A percentile compares a stretch with the other conserved stretches of the same genome.
Evolutionary conservation across 2,888 invertebrate species (phyloP).

Genomic region (Apamea monoglypha): DNA sequence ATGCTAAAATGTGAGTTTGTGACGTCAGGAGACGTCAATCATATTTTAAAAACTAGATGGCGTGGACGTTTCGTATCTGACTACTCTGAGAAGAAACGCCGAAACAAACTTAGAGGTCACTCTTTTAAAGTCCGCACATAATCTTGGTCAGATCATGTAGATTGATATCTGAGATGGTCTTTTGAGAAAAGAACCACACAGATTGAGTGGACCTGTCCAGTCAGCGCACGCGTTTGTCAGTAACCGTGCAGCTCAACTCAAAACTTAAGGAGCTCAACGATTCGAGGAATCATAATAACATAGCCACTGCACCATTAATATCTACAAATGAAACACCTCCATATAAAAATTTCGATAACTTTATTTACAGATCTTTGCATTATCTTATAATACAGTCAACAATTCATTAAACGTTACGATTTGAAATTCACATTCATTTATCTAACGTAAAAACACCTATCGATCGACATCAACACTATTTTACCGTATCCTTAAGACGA

Average conservation of each 20-base stretch:
- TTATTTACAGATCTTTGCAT: constrained; percentile 89
- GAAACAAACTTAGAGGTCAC: neutral
- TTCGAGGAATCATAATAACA: neutral
- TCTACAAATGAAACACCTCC: constrained; percentile 65
- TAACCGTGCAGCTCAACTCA: neutral
- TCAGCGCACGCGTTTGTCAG: neutral
- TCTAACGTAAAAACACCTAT: constrained; percentile 88
- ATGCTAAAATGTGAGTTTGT: neutral
- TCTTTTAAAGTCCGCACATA: neutral
- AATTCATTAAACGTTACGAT: constrained; percentile 86
- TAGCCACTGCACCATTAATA: neutral
- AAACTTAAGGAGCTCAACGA: neutral
- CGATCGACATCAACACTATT: constrained; percentile 82
- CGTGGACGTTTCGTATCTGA: neutral
- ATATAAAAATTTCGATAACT: constrained; percentile 87
- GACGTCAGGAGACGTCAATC: no score
- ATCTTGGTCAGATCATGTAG: neutral
- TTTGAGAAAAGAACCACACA: no score
- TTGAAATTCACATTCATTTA: constrained; percentile 88
- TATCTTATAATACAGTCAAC: constrained; percentile 90
- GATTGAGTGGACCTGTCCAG: neutral
- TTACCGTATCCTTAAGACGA: constrained; percentile 74
- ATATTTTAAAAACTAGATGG: neutral
- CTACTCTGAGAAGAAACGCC: neutral
- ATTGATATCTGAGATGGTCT: neutral